A percentile compares a stretch with the other conserved stretches of the same genome.
Evolutionary conservation across 2,888 invertebrate genomes (phyloP).

Genomic region (Athalia circularis): DNA sequence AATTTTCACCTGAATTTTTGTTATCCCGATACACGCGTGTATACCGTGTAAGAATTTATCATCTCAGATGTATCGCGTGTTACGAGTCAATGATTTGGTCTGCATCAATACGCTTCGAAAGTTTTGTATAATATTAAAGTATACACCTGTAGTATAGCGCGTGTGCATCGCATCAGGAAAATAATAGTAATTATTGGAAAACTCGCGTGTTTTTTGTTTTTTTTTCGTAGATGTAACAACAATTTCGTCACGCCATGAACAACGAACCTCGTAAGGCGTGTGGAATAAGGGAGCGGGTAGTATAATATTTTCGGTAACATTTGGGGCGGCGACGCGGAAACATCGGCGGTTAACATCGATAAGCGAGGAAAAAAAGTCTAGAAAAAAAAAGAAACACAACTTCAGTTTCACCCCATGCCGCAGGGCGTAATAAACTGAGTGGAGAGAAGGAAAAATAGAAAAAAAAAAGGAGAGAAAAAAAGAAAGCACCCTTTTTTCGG

Average conservation of each 20-base stretch:
- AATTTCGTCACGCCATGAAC: no score
- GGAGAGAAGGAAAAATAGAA: background rate
- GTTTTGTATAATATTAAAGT: background rate
- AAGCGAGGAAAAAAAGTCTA: background rate
- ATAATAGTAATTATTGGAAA: background rate
- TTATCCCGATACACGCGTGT: no score
- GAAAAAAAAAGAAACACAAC: background rate
- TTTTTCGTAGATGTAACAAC: no score
- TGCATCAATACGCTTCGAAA: background rate
- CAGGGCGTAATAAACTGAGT: background rate
- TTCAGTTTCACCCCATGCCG: background rate
- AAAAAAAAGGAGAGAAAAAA: background rate
- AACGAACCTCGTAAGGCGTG: no score
- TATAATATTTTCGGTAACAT: no score
- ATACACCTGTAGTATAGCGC: background rate
- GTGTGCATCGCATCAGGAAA: background rate
- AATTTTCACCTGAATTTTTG: background rate
- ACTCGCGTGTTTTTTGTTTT: conserved; percentile 2
- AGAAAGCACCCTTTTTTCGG: background rate
- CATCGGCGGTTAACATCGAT: background rate
- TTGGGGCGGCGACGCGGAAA: no score
- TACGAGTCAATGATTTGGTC: conserved; percentile 16
- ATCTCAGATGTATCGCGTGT: conserved; percentile 3
- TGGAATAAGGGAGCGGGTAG: no score
- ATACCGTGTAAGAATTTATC: no score